These are phyloP conservation scores for Psettodes erumei DNA, from an alignment of 2,113 vertebrate genomes.

Conservation along the genomic window DNA sequence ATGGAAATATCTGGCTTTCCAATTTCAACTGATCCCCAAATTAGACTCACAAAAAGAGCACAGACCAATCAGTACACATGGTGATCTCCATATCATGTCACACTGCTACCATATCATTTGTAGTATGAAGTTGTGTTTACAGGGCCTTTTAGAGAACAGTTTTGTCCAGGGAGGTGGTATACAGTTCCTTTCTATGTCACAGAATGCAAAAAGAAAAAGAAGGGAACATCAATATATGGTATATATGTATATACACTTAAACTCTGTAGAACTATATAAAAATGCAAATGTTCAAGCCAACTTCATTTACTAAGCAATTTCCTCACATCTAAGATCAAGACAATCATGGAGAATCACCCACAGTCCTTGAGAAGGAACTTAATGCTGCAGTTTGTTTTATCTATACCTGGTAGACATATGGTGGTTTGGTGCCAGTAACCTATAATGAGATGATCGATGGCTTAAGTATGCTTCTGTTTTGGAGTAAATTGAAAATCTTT, in stretches of 20 bases:
- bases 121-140: background rate
- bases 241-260: background rate
- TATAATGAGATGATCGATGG: slow-evolving; percentile 29
- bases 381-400: slow-evolving; percentile 68
- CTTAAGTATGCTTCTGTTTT: slow-evolving; percentile 37
- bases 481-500: slow-evolving; percentile 59
- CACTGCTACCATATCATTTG: too few relatives aligned
- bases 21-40: background rate
- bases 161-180: background rate
- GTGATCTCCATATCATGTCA: too few relatives aligned
- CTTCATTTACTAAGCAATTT: background rate
- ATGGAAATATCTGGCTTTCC: background rate
- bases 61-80: background rate
- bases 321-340: slow-evolving; percentile 11
- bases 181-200: background rate
- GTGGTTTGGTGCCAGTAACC: slow-evolving; percentile 12
- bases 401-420: slow-evolving; percentile 11
- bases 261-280: background rate
- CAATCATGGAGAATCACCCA: slow-evolving; percentile 40
- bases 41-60: background rate
- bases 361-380: slow-evolving; percentile 24
- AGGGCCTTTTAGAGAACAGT: background rate
- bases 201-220: background rate
- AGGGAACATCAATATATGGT: background rate
- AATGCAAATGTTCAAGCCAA: background rate